Conservation (phyloP, 1,140 invertebrate genomes). For the Proctacanthus coquilletti region DNA sequence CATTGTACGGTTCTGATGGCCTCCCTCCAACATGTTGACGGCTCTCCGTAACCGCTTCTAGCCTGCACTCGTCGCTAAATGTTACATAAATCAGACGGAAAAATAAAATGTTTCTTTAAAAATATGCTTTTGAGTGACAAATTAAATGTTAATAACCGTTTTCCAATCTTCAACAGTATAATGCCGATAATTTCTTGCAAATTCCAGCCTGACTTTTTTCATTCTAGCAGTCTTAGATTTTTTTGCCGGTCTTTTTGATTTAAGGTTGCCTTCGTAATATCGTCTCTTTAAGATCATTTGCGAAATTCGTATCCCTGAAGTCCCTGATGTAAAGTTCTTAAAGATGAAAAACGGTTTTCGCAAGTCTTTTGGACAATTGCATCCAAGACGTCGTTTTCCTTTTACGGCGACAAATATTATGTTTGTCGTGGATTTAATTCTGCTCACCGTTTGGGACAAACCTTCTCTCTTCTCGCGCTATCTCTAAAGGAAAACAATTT, state of each 20-base stretch:
- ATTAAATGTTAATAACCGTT: neutral
- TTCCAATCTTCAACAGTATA: neutral
- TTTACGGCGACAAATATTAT: neutral
- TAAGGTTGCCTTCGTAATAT: neutral
- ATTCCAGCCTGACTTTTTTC: slow-evolving; percentile 24
- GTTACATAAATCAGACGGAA: neutral
- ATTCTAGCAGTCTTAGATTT: slow-evolving; percentile 11
- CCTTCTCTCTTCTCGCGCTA: neutral
- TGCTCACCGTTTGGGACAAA: neutral
- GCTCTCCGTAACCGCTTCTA: neutral
- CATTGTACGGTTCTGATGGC: neutral
- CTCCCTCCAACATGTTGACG: neutral
- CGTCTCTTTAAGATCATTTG: neutral
- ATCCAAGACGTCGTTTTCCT: neutral
- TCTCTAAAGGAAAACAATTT: neutral
- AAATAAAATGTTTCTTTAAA: neutral
- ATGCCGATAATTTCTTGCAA: slow-evolving; percentile 10
- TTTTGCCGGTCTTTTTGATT: neutral
- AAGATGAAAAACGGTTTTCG: too few species aligned
- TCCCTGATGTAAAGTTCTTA: neutral
- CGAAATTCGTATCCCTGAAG: neutral
- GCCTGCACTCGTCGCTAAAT: neutral
- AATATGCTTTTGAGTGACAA: neutral
- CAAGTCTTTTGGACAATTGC: neutral
- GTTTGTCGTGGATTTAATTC: neutral